Evolutionary conservation across 1,140 invertebrate genomes (phyloP), one percentile per base, ranked within the genome.

Genomic region (Trinorchestia longiramus): DNA sequence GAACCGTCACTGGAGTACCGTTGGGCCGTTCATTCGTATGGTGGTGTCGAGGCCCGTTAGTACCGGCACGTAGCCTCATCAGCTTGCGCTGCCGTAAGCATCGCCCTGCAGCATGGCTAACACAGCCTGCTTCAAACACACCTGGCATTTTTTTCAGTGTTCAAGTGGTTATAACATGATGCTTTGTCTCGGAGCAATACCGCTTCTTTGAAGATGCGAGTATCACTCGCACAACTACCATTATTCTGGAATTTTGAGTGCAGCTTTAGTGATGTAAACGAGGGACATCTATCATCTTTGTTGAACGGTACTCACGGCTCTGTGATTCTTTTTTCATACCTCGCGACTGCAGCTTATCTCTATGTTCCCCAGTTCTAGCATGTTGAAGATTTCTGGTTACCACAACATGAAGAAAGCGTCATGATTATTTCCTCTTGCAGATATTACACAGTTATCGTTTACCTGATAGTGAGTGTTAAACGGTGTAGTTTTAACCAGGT

Each of bases 81-180:
- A 77, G 88, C 88, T 90, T 15, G 88, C n/a, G 88, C 88, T 90
- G 88, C 88, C 88, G 88, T 43, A 43, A 90, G 88, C 88, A 41
- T 90, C 88, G 88, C 41, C 43, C 88, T 36, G 43, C 88, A 1
- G 88, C 88, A 8, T 90, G 88, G 88, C 88, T 17, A 90, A 90
- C 88, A 90, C 8, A 43, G 41, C 88, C 43, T 43, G 41, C 88
- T 90, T 42, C 11, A 77, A 77, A 36, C 62, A 23, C 36, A 28
- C 8, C 28, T 77, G 1, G 36, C 62, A 77, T 36, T 77, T 77
- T 77, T 1, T 77, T 77, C 62, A 77, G 11, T 23, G 11, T 15
- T 77, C 15, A 36, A 77, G 15, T 77, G 62, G 8, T 77, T 3
- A 77, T 77, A 36, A 77, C 36, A 77, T 36, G 36, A 77, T 36